These are phyloP conservation scores for Micropoecilia bifurca DNA, from an alignment of 2,797 vertebrate genomes.

Conservation along the genomic window DNA sequence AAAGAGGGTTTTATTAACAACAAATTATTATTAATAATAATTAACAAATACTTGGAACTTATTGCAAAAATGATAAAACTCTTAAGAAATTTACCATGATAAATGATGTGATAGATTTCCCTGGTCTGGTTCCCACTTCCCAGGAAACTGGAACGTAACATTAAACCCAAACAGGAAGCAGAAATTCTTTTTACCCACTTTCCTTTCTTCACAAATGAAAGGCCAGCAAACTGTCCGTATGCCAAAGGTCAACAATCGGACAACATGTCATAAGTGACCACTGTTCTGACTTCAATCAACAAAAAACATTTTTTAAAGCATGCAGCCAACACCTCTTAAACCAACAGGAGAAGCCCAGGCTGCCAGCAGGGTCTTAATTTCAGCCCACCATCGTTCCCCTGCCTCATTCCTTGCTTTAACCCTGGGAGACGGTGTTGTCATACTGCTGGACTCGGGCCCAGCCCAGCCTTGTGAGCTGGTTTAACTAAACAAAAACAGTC, in stretches of 20 bases:
- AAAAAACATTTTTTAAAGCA: conserved; percentile 71
- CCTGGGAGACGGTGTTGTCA: conserved; percentile 76
- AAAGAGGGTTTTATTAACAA: too few species aligned
- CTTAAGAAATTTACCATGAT: too few species aligned
- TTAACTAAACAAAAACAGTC: conserved; percentile 80
- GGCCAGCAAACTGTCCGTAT: conserved; percentile 9
- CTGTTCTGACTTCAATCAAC: conserved; percentile 61
- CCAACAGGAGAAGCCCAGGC: conserved; percentile 56
- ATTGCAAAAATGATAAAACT: too few species aligned
- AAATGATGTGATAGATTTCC: too few species aligned
- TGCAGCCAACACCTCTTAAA: conserved; percentile 75
- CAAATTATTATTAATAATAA: too few species aligned
- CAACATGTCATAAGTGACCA: conserved; percentile 43
- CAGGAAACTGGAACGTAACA: too few species aligned
- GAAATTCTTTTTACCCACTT: conserved; percentile 2
- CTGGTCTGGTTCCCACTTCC: too few species aligned
- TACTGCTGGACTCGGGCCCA: conserved; percentile 71
- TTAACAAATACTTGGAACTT: too few species aligned
- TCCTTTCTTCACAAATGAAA: neutral
- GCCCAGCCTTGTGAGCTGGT: conserved; percentile 63
- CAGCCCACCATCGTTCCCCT: conserved; percentile 58
- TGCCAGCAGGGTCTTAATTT: conserved; percentile 67
- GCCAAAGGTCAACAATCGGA: conserved; percentile 52
- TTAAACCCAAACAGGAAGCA: conserved; percentile 52
- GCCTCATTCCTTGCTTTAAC: conserved; percentile 63